Conservation (phyloP, 1,140 invertebrate species). For the Nymphalis io region DNA sequence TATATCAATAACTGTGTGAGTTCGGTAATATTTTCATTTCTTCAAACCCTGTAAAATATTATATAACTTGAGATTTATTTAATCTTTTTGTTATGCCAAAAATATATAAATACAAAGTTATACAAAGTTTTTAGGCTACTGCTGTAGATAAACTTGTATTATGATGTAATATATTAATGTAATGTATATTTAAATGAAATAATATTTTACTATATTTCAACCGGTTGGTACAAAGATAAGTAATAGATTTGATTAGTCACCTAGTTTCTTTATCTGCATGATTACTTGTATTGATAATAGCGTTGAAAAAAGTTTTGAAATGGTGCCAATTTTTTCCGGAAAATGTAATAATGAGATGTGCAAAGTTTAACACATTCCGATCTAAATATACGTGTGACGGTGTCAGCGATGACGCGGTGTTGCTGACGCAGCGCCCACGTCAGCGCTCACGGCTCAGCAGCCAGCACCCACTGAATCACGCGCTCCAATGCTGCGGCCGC, state of each 20-base stretch:
- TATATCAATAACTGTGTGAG: no score
- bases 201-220: not conserved
- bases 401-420: constrained; percentile 57
- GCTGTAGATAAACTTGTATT: not conserved
- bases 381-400: constrained; percentile 75
- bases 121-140: not conserved
- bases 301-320: constrained; percentile 39
- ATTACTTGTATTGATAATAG: constrained; percentile 25
- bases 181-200: not conserved
- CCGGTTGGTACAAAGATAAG: not conserved
- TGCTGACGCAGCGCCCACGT: constrained; percentile 52
- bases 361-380: constrained; percentile 68
- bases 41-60: no score
- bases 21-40: no score
- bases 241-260: constrained; percentile 1
- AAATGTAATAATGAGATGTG: constrained; percentile 57
- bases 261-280: constrained; percentile 16
- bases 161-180: no score
- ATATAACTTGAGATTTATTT: no score
- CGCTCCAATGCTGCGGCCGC: constrained; percentile 31
- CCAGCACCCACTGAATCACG: constrained; percentile 53
- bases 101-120: not conserved
- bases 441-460: constrained; percentile 26
- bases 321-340: constrained; percentile 59
- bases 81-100: not conserved